Evolutionary conservation across 1,140 invertebrate species (phyloP), one percentile per base, ranked within the genome.

Genomic region (Oncopeltus fasciatus): DNA sequence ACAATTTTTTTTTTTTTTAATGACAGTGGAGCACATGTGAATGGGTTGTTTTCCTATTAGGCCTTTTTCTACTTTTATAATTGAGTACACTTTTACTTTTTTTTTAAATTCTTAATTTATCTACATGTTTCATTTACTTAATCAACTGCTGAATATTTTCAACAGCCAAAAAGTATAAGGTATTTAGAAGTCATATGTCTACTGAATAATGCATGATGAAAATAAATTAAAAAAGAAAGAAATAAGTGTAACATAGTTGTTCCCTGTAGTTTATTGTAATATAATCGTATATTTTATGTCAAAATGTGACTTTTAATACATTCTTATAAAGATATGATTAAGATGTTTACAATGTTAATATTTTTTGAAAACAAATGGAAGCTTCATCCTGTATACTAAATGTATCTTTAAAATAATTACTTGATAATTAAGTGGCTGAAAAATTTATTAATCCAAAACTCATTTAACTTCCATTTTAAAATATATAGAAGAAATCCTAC

Each of bases 201-300:
- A 18, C 49, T 53, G 49, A 53, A 8, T 53, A 53, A 53, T 53
- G 49, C 49, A 53, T 53, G 49, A 53, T 53, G 49, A 24, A 53
- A 53, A 24, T 53, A 53, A 24, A 53, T 53, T 24, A 24, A 53
- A 24, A 24, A 26, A 53, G 24, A 53, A 53, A 53, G 24, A 53
- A 53, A 53, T 53, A 53, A 53, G 20, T 60, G 59, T 60, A 60
- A 33, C 59, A 60, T 60, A 60, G 59, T 20, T 60, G 46, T 60
- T 27, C 59, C 59, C 59, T 60, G 59, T 60, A 60, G 59, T 26
- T 49, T 47, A 60, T 57, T 57, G 56, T 57, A 57, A 57, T 60
- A 60, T 60, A 60, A 46, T 47, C 59, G n/a, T 60, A 60, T 60
- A 60, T 60, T 60, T 60, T 60, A 60, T 49, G 59, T 24, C 59